Evolutionary conservation across 1,140 invertebrate species (phyloP), one percentile per base, ranked within the genome.

Genomic region (Penaeus chinensis): DNA sequence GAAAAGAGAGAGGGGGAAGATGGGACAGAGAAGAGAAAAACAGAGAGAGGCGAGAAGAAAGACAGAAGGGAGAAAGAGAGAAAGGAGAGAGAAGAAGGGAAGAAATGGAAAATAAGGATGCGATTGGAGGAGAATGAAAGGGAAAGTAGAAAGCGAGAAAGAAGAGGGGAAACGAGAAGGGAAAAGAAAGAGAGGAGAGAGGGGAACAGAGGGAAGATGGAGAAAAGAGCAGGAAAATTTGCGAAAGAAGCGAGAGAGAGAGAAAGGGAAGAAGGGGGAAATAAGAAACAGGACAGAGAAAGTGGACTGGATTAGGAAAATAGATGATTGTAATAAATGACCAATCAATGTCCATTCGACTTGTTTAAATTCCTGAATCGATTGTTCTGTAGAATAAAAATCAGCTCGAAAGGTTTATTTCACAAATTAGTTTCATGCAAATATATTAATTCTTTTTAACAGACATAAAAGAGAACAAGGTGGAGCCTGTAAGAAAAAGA

Each of bases 241-340:
- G 27, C 11, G 37, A 27, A 54, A 24, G 63, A 10, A 61, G 20
- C 20, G 82, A 71, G 81, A 71, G 65, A 71, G 66, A 47, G 66
- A 61, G 54, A 83, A 66, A 54, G 81, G 66, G 80, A 82, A 42
- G 37, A 37, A 37, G 61, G 71, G 37, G 69, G 0, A 81, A 32
- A 32, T 1, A 71, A 19, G n/a, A 32, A 71, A 32, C 0, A 18
- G 22, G 42, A 37, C 54, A 42, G 20, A 79, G 20, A 37, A 54
- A 82, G 4, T 42, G 7, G 7, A 42, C 37, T 7, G 37, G 37
- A 42, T 7, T 7, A 8, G 37, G 7, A 42, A 42, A 42, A 42
- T 42, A 42, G 4, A 42, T 42, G 7, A 42, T 42, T 5, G 37
- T 8, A 42, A 42, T 8, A 42, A 42, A 42, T 42, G 37, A 42